A percentile compares a stretch with the other conserved stretches of the same genome.
phyloP scores from a whole-genome alignment of 2,113 vertebrate species.

The Rynchops niger region DNA sequence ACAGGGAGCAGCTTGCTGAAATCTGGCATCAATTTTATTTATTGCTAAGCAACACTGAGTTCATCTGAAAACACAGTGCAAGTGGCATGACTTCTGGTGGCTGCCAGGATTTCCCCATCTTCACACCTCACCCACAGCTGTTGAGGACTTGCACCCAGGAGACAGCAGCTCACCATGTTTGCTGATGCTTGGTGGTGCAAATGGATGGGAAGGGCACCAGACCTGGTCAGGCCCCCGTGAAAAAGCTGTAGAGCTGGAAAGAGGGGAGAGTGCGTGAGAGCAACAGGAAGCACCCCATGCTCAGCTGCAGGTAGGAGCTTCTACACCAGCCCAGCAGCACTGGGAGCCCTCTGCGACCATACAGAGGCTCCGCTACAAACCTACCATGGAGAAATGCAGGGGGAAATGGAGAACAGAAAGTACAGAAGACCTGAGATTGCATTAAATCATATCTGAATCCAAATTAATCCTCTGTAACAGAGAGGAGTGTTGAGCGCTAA shows the following conservation, averaged over 20 bases:
- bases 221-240: background rate
- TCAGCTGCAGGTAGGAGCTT: background rate
- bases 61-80: background rate
- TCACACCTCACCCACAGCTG: background rate
- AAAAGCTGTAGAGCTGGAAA: background rate
- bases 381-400: background rate
- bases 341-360: background rate
- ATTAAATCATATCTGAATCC: background rate
- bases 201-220: background rate
- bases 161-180: rapidly evolving
- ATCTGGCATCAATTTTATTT: background rate
- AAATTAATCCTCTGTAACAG: background rate
- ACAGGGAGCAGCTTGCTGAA: background rate
- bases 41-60: background rate
- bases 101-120: background rate
- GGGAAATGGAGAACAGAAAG: background rate
- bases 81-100: background rate
- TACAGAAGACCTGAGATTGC: background rate
- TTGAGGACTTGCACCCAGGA: background rate
- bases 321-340: background rate
- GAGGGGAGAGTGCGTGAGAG: background rate
- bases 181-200: background rate
- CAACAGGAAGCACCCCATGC: rapidly evolving
- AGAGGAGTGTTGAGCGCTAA: background rate
- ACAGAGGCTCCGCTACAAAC: background rate